phyloP scores from a whole-genome alignment of 2,113 vertebrate species.

The Campylomormyrus tamandua region DNA sequence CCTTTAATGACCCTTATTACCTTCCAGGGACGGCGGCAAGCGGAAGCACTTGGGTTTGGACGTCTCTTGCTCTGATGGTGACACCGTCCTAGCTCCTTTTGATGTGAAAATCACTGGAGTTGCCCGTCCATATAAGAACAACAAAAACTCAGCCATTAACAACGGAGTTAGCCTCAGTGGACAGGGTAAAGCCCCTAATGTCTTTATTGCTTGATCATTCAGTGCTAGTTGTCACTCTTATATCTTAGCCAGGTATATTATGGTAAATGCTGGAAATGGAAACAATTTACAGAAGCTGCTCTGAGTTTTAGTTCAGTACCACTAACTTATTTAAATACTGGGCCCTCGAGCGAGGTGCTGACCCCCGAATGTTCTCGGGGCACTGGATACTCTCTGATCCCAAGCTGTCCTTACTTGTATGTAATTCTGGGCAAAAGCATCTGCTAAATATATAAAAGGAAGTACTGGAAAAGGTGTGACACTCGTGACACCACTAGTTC shows the following conservation, averaged over 20 bases:
- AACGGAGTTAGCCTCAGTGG: slow-evolving; percentile 56
- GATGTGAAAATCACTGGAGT: slow-evolving; percentile 52
- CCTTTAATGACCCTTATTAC: background rate
- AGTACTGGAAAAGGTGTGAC: background rate
- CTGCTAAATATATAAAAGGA: background rate
- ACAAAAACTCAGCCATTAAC: slow-evolving; percentile 49
- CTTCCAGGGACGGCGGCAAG: slow-evolving; percentile 34
- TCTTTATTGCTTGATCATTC: background rate
- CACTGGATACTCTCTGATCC: background rate
- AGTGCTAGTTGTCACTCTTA: background rate
- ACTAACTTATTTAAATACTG: background rate
- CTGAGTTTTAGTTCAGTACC: background rate
- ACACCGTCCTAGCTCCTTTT: slow-evolving; percentile 61
- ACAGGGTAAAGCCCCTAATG: slow-evolving; percentile 42
- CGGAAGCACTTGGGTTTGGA: slow-evolving; percentile 53
- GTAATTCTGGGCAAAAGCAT: background rate
- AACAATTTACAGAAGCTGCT: background rate
- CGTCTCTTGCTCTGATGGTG: slow-evolving; percentile 59
- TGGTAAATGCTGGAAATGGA: background rate
- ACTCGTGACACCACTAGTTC: background rate
- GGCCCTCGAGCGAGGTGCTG: background rate
- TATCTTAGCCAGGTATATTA: background rate
- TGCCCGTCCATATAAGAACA: slow-evolving; percentile 47
- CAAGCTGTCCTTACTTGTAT: background rate
- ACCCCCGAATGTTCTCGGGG: background rate